Percentiles rank a stretch among this genome's conserved stretches.
These are phyloP conservation scores for Dryoscopus gambensis DNA, from an alignment of 2,113 vertebrate species.

Conservation along the genomic window DNA sequence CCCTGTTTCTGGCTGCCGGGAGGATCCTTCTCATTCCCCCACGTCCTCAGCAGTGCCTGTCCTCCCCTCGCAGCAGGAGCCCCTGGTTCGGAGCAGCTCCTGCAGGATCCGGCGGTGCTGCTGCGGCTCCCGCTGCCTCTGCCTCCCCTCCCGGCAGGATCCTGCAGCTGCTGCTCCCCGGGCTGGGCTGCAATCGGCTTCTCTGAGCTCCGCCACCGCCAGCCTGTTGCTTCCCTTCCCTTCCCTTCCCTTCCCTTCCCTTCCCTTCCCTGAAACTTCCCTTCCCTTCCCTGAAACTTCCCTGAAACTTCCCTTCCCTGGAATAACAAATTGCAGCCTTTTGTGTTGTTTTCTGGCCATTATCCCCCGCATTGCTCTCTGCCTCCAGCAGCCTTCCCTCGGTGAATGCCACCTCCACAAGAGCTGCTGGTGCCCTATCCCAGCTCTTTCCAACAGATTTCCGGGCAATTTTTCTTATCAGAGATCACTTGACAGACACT, in stretches of 20 bases:
- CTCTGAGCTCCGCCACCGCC: too few species aligned
- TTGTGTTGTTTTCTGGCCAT: background rate
- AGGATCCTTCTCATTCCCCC: background rate
- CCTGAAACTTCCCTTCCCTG: background rate
- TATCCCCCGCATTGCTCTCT: background rate
- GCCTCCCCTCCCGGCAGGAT: background rate
- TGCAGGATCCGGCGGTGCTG: background rate
- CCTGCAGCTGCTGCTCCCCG: background rate
- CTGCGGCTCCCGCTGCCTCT: background rate
- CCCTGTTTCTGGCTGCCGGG: background rate
- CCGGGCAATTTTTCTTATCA: rapidly evolving
- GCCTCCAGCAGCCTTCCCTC: background rate
- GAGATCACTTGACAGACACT: rapidly evolving
- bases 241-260: too few species aligned
- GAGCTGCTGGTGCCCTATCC: background rate
- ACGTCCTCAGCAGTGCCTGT: rapidly evolving
- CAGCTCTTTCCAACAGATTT: background rate
- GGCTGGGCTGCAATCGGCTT: too few species aligned
- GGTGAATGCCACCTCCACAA: background rate
- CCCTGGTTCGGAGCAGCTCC: rapidly evolving
- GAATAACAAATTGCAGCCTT: background rate
- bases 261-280: too few species aligned
- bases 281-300: too few species aligned
- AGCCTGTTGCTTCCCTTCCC: too few species aligned
- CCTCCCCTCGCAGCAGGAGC: background rate